Evolutionary conservation across 2,113 vertebrate genomes (phyloP), one percentile per base, ranked within the genome.

Genomic region (Ptilorrhoa leucosticta): DNA sequence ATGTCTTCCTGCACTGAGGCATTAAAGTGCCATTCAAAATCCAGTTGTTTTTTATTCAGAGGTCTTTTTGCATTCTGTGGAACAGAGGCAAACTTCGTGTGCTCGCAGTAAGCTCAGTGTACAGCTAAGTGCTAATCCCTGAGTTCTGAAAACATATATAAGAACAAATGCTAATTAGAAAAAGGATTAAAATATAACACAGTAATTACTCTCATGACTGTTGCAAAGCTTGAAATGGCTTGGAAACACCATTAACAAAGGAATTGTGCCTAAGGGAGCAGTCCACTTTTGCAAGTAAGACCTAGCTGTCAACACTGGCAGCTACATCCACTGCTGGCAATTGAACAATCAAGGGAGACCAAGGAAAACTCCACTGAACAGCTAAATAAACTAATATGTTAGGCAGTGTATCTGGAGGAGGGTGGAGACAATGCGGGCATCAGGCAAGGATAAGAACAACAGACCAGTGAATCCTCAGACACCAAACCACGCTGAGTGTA

Each of bases 1-100:
- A 56, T 60, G 51, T 89, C 68, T 95, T 94, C 42, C 89, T 89
- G 50, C 78, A 79, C 3, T 20, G 57, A 90, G 57, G 42, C 58
- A 96, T 83, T 66, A 69, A 77, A 56, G 28, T 81, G n/a, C 69
- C 78, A 48, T 82, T 96, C 39, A 91, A 90, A 90, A 95, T 85
- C 68, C 78, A 94, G 40, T 48, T 79, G 31, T 35, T 92, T 96
- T 85, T 61, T 61, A 57, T 53, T 73, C 48, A 51, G 69, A 39
- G 35, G n/a, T 76, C 66, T 90, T 88, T 90, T 79, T 21, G 93
- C 78, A 69, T 72, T 94, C 90, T 93, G 11, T 5, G 31, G 40
- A 83, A 66, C 47, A 79, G 18, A 89, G 23, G 42, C 60, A 92
- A 71, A 66, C 48, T 84, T 78, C 13, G 60, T 11, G 35, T 28